Percentiles rank a stretch among this genome's conserved stretches.
These are phyloP conservation scores for Phaenicophaeus curvirostris DNA, from an alignment of 2,797 vertebrate species.

Conservation along the genomic window DNA sequence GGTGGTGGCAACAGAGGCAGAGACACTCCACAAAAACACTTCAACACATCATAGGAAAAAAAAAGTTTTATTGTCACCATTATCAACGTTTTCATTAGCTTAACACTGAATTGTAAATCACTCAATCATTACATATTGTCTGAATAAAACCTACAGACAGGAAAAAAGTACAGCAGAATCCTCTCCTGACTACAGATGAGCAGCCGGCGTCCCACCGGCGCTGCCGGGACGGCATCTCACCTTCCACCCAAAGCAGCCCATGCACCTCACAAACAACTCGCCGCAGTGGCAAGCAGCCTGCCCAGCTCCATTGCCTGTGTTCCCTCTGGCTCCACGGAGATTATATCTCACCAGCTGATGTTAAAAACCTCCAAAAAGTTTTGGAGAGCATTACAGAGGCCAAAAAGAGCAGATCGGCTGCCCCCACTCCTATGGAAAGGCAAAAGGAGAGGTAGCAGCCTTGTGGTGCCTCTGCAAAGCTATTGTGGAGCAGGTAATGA, in stretches of 20 bases:
- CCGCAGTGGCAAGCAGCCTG: neutral
- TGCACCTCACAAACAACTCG: neutral
- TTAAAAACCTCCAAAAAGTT: slow-evolving; percentile 23
- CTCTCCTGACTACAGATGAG: slow-evolving; percentile 48
- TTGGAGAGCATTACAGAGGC: neutral
- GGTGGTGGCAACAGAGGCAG: neutral
- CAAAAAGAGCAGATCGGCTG: neutral
- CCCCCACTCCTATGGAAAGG: neutral
- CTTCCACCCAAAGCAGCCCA: slow-evolving; percentile 70
- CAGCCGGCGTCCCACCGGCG: neutral
- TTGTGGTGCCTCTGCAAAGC: neutral
- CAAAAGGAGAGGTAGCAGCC: neutral
- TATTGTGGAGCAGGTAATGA: neutral
- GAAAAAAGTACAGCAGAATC: slow-evolving; percentile 68
- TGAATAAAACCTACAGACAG: slow-evolving; percentile 77
- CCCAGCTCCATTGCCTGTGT: neutral
- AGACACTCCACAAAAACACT: neutral
- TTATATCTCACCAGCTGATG: neutral
- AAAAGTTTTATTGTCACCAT: slow-evolving; percentile 71
- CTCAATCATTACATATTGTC: slow-evolving; percentile 69
- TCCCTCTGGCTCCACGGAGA: neutral
- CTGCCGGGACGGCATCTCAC: slow-evolving; percentile 1
- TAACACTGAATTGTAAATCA: slow-evolving; percentile 77
- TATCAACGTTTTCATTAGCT: slow-evolving; percentile 75
- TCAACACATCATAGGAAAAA: slow-evolving; percentile 37